A percentile compares a stretch with the other conserved stretches of the same genome.
phyloP scores from a whole-genome alignment of 2,797 vertebrate species.

The Octomys mimax region DNA sequence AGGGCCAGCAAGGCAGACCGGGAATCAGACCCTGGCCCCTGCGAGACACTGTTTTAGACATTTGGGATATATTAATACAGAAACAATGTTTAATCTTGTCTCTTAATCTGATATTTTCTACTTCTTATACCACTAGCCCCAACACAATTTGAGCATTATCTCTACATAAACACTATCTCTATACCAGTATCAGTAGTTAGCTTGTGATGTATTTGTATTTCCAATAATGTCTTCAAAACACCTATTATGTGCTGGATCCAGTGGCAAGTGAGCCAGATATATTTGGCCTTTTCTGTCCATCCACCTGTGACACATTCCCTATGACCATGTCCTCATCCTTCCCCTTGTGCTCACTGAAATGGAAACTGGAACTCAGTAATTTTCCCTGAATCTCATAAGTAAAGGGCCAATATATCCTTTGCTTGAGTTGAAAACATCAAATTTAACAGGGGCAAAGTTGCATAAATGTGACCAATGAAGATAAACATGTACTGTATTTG shows the following conservation, averaged over 20 bases:
- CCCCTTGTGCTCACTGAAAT: background rate
- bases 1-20: too few relatives aligned
- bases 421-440: background rate
- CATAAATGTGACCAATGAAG: background rate
- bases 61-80: background rate
- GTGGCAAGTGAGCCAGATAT: background rate
- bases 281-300: background rate
- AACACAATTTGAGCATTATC: background rate
- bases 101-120: background rate
- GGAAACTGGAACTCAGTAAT: background rate
- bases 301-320: background rate
- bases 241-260: background rate
- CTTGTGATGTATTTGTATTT: background rate
- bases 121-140: background rate
- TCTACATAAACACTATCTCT: background rate
- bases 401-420: slow-evolving; percentile 7
- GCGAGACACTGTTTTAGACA: background rate
- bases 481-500: background rate
- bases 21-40: too few relatives aligned
- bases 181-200: background rate
- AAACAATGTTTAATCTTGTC: background rate
- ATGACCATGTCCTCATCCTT: background rate
- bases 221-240: background rate
- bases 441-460: background rate
- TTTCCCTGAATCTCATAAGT: background rate